Evolutionary conservation across 2,797 vertebrate genomes (phyloP), one percentile per base, ranked within the genome.

Genomic region (Hyperoplus immaculatus): DNA sequence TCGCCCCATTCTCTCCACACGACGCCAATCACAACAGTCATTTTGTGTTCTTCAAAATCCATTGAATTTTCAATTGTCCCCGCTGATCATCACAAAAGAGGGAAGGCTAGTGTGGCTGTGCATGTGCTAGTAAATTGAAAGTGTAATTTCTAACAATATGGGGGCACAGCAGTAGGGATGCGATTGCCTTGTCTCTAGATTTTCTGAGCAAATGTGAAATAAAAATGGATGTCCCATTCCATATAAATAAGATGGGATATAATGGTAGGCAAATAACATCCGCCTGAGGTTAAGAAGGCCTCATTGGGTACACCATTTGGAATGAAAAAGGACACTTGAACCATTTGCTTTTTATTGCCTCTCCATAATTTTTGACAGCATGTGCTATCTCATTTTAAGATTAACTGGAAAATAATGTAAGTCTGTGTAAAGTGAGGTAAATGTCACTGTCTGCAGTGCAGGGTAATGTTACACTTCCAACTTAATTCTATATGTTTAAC

Each of bases 111-210:
- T 76, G 78, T 16, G 41, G 64, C 87, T 71, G 83, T 70, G 67
- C 29, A 29, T 29, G 29, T 38, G 55, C 51, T 75, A 69, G 89
- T 87, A 94, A 94, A 95, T 94, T 93, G 94, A 95, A 95, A 94
- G 90, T 85, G 86, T 94, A 92, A 95, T 95, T 95, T 94, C 91
- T 88, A 84, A 93, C 91, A 95, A 92, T 94, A 90, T 84, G 72
- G 78, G 78, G 84, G 76, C 92, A 84, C 92, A 93, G 92, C 77
- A 18, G 92, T 90, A 55, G 79, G 80, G 86, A 89, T 87, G 81
- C 87, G 87, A 94, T 94, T 93, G 94, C 89, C 85, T 87, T 76
- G 63, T 88, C 87, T 88, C 87, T 88, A 87, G 82, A 94, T 93
- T 91, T 29, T 88, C 83, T 75, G 80, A 78, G 88, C 75, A 90